phyloP scores from a whole-genome alignment of 2,888 invertebrate species.

The Cheiracanthium punctorium region DNA sequence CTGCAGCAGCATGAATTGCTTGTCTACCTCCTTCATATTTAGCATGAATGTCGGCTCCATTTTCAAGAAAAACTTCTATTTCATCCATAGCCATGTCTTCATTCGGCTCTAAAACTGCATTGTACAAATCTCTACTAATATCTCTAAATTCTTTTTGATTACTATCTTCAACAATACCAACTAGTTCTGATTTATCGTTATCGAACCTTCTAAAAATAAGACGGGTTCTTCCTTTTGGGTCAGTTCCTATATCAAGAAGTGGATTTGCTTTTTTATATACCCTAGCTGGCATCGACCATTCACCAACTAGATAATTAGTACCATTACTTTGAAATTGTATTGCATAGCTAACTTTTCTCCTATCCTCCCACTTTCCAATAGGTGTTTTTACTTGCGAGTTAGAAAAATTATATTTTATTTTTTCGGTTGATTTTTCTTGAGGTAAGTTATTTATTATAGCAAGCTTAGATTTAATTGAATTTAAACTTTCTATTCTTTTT shows the following conservation, averaged over 20 bases:
- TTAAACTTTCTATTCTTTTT: not conserved
- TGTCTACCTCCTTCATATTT: conserved; percentile 2
- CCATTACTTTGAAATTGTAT: not conserved
- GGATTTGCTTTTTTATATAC: not conserved
- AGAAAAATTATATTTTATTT: not conserved
- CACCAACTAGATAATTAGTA: not conserved
- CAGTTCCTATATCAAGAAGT: not conserved
- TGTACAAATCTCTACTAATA: not conserved
- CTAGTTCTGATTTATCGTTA: not conserved
- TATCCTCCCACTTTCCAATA: not conserved
- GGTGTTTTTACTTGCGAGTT: not conserved
- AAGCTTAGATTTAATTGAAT: not conserved
- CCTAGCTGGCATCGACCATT: not conserved
- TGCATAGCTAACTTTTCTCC: not conserved
- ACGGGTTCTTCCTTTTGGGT: not conserved
- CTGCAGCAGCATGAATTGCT: not conserved
- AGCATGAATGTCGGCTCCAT: conserved; percentile 4
- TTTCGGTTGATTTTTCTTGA: not conserved
- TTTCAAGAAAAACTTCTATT: not conserved
- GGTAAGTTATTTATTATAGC: not conserved
- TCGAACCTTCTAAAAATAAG: not conserved
- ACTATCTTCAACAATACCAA: not conserved
- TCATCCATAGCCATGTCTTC: not conserved
- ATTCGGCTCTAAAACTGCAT: not conserved
- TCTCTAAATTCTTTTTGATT: not conserved